Evolutionary conservation across 2,888 invertebrate genomes (phyloP), one percentile per base, ranked within the genome.

Genomic region (Shargacucullia verbasci): DNA sequence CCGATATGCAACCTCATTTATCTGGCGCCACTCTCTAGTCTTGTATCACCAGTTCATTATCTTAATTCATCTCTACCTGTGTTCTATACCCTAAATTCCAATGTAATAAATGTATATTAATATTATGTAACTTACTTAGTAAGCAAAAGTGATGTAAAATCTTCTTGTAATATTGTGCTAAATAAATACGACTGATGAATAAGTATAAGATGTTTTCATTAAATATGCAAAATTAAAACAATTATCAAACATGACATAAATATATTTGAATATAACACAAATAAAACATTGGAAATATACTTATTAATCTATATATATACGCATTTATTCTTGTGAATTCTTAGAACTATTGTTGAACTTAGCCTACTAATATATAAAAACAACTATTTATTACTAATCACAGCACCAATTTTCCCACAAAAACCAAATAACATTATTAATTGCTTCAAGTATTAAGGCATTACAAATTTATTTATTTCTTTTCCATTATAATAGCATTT

Each of bases 401-500:
- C 75, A 76, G 73, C 47, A 63, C 64, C 55, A 14, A 53, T 6
- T 20, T 50, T 31, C 43, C 54, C 46, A 59, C 29, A 29, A 29
- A 34, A 14, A 27, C 37, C 33, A 52, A 35, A 12, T 20, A 10
- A 35, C 27, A 13, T 15, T 15, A 44, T 33, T 33, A 9, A 45
- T 27, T 14, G 11, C 29, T 33, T 12, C 7, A 33, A 43, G 5
- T 33, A 35, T 58, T 66, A 80, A 13, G 59, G 14, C 73, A 89
- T 79, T 20, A 81, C 52, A 80, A 84, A 87, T 63, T 82, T 88
- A 20, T 58, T 81, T 11, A 91, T 74, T 66, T 89, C 80, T 64
- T 83, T 89, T 35, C 94, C 93, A 79, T 85, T 90, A 66, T 81
- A 94, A 78, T 95, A 95, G 84, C 97, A 97, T 58, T 94, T 90